phyloP scores from a whole-genome alignment of 2,888 invertebrate genomes.

The Silvanus unidentatus region DNA sequence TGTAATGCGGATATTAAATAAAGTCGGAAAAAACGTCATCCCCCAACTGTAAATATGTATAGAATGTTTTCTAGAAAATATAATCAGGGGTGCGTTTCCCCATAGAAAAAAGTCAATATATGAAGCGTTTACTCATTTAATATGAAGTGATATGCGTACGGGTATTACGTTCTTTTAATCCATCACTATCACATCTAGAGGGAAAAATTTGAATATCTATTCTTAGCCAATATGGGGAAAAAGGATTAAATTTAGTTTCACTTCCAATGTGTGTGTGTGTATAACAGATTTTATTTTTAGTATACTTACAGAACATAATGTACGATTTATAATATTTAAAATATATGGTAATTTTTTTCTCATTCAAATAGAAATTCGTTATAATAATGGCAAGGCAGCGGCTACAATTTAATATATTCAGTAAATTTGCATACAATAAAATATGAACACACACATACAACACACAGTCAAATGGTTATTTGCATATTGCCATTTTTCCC shows the following conservation, averaged over 20 bases:
- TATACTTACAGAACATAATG: conserved; percentile 13
- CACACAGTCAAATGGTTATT: conserved; percentile 36
- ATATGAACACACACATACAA: conserved; percentile 28
- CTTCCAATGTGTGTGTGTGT: background rate
- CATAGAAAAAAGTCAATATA: too few relatives aligned
- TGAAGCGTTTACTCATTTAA: too few relatives aligned
- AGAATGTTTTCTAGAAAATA: too few relatives aligned
- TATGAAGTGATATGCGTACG: too few relatives aligned
- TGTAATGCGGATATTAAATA: too few relatives aligned
- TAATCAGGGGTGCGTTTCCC: too few relatives aligned
- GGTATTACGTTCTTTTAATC: conserved; percentile 14
- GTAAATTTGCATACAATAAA: conserved; percentile 41
- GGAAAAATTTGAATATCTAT: conserved; percentile 23
- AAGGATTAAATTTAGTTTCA: conserved; percentile 15
- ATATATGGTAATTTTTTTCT: conserved; percentile 1
- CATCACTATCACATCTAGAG: conserved; percentile 20
- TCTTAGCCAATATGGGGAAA: conserved; percentile 20
- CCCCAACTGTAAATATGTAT: too few relatives aligned
- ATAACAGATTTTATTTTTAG: conserved; percentile 15
- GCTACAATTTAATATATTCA: conserved; percentile 34
- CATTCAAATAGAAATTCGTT: conserved; percentile 38
- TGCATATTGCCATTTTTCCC: conserved; percentile 32
- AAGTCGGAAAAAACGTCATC: too few relatives aligned
- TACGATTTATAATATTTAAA: conserved; percentile 26
- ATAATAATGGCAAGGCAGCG: conserved; percentile 17